phyloP scores from a whole-genome alignment of 2,888 invertebrate genomes.

The Nysson spinosus region DNA sequence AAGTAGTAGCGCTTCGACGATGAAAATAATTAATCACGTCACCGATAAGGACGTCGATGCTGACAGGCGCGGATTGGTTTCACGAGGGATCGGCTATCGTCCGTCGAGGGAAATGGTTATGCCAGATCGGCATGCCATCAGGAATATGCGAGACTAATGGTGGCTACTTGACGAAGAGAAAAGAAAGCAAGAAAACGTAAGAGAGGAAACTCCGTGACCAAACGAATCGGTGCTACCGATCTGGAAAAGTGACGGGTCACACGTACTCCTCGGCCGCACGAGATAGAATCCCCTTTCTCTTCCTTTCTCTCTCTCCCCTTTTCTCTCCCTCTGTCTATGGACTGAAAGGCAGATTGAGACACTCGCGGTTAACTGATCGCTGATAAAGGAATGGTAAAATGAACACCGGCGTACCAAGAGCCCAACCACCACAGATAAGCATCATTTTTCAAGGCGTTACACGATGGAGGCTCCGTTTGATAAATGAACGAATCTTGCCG shows the following conservation, averaged over 20 bases:
- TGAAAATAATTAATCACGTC: constrained; percentile 57
- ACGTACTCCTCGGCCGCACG: constrained; percentile 27
- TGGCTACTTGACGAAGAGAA: constrained; percentile 51
- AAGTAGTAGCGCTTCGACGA: constrained; percentile 27
- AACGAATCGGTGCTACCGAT: constrained; percentile 62
- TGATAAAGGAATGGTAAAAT: constrained; percentile 62
- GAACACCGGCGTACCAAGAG: constrained; percentile 51
- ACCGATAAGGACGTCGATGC: constrained; percentile 58
- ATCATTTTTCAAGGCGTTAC: constrained; percentile 61
- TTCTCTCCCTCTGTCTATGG: constrained; percentile 23
- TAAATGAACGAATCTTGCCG: constrained; percentile 45
- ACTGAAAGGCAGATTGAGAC: constrained; percentile 56
- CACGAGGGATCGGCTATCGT: constrained; percentile 40
- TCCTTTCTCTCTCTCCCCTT: constrained; percentile 10
- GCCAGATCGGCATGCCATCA: constrained; percentile 52
- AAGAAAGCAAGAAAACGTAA: constrained; percentile 28
- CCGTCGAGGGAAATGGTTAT: constrained; percentile 45
- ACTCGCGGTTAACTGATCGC: constrained; percentile 55
- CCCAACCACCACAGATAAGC: constrained; percentile 50
- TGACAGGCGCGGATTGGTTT: constrained; percentile 57
- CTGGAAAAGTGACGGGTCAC: constrained; percentile 62
- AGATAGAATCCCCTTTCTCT: constrained; percentile 7
- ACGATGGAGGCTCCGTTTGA: constrained; percentile 43
- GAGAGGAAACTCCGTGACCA: constrained; percentile 24
- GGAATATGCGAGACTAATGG: constrained; percentile 57